phyloP scores from a whole-genome alignment of 2,797 vertebrate species.

The Pogoniulus pusillus region DNA sequence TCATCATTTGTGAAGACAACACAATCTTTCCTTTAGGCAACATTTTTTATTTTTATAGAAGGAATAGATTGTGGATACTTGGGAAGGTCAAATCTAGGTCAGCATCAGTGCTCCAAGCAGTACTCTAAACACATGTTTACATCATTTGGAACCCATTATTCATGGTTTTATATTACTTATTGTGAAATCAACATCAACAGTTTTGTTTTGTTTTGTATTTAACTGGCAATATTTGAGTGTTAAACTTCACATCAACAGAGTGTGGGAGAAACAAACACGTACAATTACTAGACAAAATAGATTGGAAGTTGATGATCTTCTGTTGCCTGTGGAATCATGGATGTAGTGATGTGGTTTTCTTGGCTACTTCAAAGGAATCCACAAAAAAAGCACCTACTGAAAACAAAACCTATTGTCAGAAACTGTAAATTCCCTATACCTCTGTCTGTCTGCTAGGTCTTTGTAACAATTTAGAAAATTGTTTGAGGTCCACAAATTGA shows the following conservation, averaged over 20 bases:
- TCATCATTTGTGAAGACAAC: conserved; percentile 62
- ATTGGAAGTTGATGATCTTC: conserved; percentile 59
- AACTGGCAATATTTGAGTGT: conserved; percentile 62
- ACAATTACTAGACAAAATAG: conserved; percentile 58
- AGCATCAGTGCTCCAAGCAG: conserved; percentile 37
- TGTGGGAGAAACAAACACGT: conserved; percentile 62
- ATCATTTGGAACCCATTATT: conserved; percentile 70
- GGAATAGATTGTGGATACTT: conserved; percentile 60
- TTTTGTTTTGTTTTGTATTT: conserved; percentile 71
- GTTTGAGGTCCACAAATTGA: not conserved
- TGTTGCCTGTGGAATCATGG: conserved; percentile 56
- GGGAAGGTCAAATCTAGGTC: conserved; percentile 71
- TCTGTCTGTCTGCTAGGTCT: not conserved
- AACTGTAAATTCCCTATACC: not conserved
- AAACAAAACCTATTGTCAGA: conserved; percentile 30
- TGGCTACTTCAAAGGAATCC: conserved; percentile 71
- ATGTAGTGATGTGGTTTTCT: conserved; percentile 70
- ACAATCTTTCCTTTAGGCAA: conserved; percentile 59
- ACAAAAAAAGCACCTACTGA: conserved; percentile 53
- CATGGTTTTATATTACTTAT: conserved; percentile 69
- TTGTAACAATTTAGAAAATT: not conserved
- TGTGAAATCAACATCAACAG: conserved; percentile 68
- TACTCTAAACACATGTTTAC: conserved; percentile 57
- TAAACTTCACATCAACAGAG: conserved; percentile 48
- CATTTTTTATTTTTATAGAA: conserved; percentile 58